Percentiles rank a stretch among this genome's conserved stretches.
These are phyloP conservation scores for Manis javanica DNA, from an alignment of 2,797 vertebrate genomes.

Conservation along the genomic window DNA sequence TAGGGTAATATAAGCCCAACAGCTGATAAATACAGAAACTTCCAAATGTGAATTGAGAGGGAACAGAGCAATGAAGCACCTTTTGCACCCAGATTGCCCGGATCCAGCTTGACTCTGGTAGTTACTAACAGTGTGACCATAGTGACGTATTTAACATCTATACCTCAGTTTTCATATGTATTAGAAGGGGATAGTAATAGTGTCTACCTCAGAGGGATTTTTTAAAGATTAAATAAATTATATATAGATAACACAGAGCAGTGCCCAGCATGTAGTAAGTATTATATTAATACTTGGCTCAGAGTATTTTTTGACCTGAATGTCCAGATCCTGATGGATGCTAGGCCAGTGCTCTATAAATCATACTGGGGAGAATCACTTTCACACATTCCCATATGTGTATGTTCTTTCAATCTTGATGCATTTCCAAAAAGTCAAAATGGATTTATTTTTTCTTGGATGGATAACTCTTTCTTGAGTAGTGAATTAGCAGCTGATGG, in stretches of 20 bases:
- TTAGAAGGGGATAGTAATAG: neutral
- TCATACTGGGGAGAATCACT: neutral
- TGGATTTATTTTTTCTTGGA: neutral
- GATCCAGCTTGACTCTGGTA: neutral
- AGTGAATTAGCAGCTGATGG: neutral
- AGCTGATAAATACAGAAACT: neutral
- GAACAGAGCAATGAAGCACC: neutral
- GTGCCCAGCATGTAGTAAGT: neutral
- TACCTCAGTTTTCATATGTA: neutral
- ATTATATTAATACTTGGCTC: neutral
- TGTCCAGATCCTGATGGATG: neutral
- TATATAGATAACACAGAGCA: neutral
- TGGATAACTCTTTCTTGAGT: neutral
- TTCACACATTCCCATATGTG: neutral
- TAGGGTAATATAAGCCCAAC: neutral
- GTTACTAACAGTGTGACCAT: neutral
- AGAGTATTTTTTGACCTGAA: neutral
- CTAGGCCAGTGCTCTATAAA: neutral
- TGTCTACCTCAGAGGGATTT: neutral
- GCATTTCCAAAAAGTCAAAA: constrained; percentile 47
- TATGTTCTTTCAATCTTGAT: neutral
- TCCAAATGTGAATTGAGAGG: neutral
- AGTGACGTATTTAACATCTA: neutral
- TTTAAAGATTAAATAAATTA: neutral
- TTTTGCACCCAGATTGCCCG: neutral